Base-by-base conservation (phyloP, 2,113 vertebrate genomes). In the Pangasianodon hypophthalmus region DNA sequence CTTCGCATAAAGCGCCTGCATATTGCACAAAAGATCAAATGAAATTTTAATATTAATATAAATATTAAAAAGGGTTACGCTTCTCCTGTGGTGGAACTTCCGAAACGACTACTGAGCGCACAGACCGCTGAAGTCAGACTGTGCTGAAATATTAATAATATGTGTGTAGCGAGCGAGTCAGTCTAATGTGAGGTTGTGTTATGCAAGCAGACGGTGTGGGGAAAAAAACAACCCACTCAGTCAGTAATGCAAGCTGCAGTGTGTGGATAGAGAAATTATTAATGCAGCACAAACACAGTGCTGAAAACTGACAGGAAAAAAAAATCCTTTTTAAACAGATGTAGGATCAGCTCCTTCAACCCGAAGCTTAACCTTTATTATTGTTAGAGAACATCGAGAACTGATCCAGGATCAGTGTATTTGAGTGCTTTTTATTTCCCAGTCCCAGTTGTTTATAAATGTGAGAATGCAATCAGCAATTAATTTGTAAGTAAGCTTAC, bases 111-210 rank as follows among this genome's bases (percentile, higher is more conserved):
- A 91, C 85, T 87, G 85, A 89, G 60, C 37, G 6, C 9, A 54
- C 9, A 54, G 32, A 75, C 46, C 24, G 64, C 87, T 29, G 32
- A 82, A 86, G 44, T 80, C 73, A 86, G 37, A 87, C 90, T 37
- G 80, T 32, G 26, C 32, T 84, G 83, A 89, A 89, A 91, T 91
- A 84, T 91, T 87, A 83, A 87, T 91, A 62, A 82, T 77, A 64
- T 26, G 46, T 89, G 89, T 80, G 26, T 87, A 85, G 60, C 37
- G 48, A 91, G 64, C 37, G 26, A 21, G 79, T 77, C 41, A 2
- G 79, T 77, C 16, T 89, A 83, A 86, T 87, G 21, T 44, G 58
- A 87, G 87, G 50, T 71, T 62, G 52, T 44, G 60, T 58, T 90
- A 52, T 71, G 52, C 89, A 58, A 54, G 24, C 4, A 85, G 21